These are phyloP conservation scores for Aspidiotus rigidus DNA, from an alignment of 2,888 invertebrate genomes.

Conservation along the genomic window DNA sequence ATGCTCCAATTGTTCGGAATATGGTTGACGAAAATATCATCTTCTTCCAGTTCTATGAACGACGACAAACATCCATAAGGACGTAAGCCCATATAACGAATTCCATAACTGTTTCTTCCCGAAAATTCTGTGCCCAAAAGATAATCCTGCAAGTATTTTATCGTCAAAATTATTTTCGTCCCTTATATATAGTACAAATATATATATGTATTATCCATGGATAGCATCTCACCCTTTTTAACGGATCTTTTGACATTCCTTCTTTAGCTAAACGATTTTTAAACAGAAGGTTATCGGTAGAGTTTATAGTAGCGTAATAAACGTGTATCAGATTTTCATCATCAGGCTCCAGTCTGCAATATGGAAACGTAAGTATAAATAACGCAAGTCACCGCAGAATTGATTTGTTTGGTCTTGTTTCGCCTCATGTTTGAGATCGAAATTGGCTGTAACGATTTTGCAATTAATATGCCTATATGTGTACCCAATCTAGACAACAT, in stretches of 20 bases:
- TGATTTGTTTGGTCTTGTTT: too few relatives aligned
- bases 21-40: constrained; percentile 43
- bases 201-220: not conserved
- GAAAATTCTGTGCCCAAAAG: constrained; percentile 35
- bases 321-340: constrained; percentile 17
- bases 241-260: not conserved
- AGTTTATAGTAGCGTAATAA: constrained; percentile 23
- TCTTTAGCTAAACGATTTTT: constrained; percentile 15
- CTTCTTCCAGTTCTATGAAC: constrained; percentile 37
- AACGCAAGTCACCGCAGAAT: too few relatives aligned
- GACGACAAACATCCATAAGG: constrained; percentile 35
- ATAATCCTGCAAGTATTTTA: constrained; percentile 24
- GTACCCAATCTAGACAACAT: too few relatives aligned
- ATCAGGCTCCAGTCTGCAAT: not conserved
- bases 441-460: too few relatives aligned
- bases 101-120: constrained; percentile 35
- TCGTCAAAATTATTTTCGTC: not conserved
- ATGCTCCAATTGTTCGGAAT: constrained; percentile 47
- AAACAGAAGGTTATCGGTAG: constrained; percentile 14
- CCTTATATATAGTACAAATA: too few relatives aligned
- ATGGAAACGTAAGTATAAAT: constrained; percentile 1
- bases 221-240: constrained; percentile 3
- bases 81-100: constrained; percentile 39
- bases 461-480: too few relatives aligned
- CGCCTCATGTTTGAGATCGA: too few relatives aligned